Evolutionary conservation across 2,113 vertebrate species (phyloP).

Genomic region (Nycticryphes semicollaris): DNA sequence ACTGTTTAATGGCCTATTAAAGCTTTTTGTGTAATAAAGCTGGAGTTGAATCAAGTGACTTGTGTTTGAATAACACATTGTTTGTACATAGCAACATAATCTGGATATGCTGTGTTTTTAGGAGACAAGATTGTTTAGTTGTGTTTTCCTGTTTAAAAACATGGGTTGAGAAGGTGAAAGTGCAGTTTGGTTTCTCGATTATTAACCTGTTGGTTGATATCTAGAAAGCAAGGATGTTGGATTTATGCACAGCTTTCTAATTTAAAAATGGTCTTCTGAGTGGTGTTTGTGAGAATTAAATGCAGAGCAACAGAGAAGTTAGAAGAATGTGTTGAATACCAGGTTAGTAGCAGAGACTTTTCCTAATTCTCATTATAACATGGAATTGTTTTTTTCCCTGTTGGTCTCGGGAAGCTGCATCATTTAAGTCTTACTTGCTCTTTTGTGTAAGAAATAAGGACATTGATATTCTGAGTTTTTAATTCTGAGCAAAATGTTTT

Average conservation of each 20-base stretch:
- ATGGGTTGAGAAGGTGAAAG: not conserved
- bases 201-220: not conserved
- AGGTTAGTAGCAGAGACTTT: not conserved
- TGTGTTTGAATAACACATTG: not conserved
- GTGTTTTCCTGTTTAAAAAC: not conserved
- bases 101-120: not conserved
- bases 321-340: not conserved
- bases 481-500: not conserved
- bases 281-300: not conserved
- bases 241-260: not conserved
- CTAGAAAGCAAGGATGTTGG: not conserved
- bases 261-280: not conserved
- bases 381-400: not conserved
- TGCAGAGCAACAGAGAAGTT: not conserved
- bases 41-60: not conserved
- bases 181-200: not conserved
- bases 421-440: rapidly evolving
- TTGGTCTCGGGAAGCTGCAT: not conserved
- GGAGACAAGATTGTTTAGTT: not conserved
- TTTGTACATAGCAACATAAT: not conserved
- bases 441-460: not conserved
- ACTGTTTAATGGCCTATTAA: not conserved
- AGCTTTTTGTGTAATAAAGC: not conserved
- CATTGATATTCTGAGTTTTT: not conserved
- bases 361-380: not conserved